Evolutionary conservation across 1,140 invertebrate genomes (phyloP).

Genomic region (Brachystomella parvula): DNA sequence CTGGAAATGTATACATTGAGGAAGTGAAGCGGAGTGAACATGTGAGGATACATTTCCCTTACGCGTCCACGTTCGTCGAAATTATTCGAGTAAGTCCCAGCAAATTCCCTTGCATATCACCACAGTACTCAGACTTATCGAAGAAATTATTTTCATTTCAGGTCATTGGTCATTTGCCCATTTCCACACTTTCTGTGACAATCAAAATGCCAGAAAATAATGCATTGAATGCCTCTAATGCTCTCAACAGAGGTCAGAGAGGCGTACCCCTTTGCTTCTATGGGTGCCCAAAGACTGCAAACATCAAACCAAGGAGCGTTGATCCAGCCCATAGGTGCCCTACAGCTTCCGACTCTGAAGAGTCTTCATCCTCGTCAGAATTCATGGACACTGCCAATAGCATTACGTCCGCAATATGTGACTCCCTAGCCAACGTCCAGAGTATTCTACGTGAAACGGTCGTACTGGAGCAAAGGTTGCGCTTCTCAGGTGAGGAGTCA

Average conservation of each 20-base stretch:
- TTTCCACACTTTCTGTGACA: constrained; percentile 31
- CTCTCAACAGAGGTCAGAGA: constrained; percentile 21
- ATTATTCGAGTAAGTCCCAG: constrained; percentile 6
- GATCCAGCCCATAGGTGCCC: constrained; percentile 7
- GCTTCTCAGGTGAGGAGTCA: background rate
- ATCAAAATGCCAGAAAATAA: constrained; percentile 31
- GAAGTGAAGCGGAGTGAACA: constrained; percentile 34
- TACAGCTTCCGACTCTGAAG: background rate
- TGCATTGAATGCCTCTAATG: constrained; percentile 5
- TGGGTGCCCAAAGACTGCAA: constrained; percentile 35
- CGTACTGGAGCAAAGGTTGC: background rate
- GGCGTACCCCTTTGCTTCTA: constrained; percentile 36
- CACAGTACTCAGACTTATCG: too few species aligned
- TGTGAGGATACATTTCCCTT: constrained; percentile 34
- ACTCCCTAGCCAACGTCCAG: constrained; percentile 8
- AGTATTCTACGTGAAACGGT: background rate
- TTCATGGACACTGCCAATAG: background rate
- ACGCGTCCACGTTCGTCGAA: constrained; percentile 12
- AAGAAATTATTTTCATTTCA: constrained; percentile 9
- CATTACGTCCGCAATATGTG: background rate
- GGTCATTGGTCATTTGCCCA: constrained; percentile 31
- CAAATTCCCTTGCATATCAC: too few species aligned
- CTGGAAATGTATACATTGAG: constrained; percentile 35
- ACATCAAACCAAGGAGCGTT: constrained; percentile 22
- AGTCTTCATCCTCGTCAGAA: background rate